These are phyloP conservation scores for Aselliscus stoliczkanus DNA, from an alignment of 2,797 vertebrate genomes.

Conservation along the genomic window DNA sequence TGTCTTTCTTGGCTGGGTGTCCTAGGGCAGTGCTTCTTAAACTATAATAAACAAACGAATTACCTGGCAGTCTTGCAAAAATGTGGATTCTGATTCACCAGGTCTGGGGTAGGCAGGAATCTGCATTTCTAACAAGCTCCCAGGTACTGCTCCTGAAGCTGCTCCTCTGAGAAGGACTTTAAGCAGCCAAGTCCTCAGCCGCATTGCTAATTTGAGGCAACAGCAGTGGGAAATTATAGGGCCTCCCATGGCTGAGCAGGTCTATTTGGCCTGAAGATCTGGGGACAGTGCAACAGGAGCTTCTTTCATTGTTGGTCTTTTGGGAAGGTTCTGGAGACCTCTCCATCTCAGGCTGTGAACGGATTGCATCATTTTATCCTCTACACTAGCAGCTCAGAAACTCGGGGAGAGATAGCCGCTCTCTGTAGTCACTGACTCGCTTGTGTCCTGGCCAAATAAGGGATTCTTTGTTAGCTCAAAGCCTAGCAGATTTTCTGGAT, in stretches of 20 bases:
- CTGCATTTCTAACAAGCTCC: neutral
- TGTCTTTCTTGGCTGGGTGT: neutral
- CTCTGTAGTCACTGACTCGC: neutral
- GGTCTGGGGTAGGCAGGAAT: neutral
- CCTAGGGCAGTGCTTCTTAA: neutral
- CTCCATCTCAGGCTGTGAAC: neutral
- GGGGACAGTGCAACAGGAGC: neutral
- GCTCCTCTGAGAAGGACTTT: neutral
- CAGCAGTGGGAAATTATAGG: neutral
- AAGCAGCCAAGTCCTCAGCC: neutral
- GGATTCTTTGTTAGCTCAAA: slow-evolving; percentile 52
- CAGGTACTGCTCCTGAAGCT: neutral
- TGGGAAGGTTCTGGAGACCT: neutral
- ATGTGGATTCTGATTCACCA: neutral
- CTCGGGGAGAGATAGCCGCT: neutral
- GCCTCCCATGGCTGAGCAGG: neutral
- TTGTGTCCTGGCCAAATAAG: slow-evolving; percentile 28
- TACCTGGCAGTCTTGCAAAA: slow-evolving; percentile 3
- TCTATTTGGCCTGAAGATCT: neutral
- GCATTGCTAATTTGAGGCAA: neutral
- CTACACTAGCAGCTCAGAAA: neutral
- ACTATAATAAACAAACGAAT: slow-evolving; percentile 11
- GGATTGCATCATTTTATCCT: neutral
- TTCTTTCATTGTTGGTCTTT: neutral
- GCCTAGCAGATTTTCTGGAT: slow-evolving; percentile 33